Evolutionary conservation across 2,113 vertebrate genomes (phyloP).

Genomic region (Crocuta crocuta): DNA sequence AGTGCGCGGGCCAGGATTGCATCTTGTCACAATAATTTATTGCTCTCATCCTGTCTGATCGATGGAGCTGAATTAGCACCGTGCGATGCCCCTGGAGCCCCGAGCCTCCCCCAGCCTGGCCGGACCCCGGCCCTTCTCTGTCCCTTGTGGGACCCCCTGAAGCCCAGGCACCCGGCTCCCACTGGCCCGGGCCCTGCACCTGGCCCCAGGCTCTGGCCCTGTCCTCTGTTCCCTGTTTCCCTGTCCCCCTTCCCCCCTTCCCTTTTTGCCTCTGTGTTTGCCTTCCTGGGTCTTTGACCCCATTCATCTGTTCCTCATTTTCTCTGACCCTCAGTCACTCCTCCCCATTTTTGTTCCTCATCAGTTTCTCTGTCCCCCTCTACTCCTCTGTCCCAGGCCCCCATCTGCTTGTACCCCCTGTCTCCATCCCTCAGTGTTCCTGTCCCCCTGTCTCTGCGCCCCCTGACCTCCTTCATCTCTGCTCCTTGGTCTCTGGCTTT

Average conservation of each 20-base stretch:
- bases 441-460: neutral
- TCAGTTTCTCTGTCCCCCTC: neutral
- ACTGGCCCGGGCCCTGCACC: neutral
- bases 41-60: slow-evolving; percentile 98
- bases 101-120: slow-evolving; percentile 45
- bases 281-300: neutral
- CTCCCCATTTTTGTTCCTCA: neutral
- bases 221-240: neutral
- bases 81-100: slow-evolving; percentile 88
- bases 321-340: neutral
- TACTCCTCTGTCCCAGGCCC: neutral
- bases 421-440: neutral
- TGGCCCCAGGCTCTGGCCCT: neutral
- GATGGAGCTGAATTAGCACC: slow-evolving; percentile 97
- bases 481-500: neutral
- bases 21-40: slow-evolving; percentile 99
- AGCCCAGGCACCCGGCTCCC: neutral
- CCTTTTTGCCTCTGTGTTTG: neutral
- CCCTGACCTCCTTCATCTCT: neutral
- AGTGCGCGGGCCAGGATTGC: slow-evolving; percentile 95
- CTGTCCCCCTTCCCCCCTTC: neutral
- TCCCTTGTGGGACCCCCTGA: neutral
- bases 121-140: slow-evolving; percentile 43
- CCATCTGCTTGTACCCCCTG: fast-evolving
- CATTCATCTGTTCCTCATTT: neutral